Conservation (phyloP, 2,113 vertebrate genomes). For the Scophthalmus maximus region DNA sequence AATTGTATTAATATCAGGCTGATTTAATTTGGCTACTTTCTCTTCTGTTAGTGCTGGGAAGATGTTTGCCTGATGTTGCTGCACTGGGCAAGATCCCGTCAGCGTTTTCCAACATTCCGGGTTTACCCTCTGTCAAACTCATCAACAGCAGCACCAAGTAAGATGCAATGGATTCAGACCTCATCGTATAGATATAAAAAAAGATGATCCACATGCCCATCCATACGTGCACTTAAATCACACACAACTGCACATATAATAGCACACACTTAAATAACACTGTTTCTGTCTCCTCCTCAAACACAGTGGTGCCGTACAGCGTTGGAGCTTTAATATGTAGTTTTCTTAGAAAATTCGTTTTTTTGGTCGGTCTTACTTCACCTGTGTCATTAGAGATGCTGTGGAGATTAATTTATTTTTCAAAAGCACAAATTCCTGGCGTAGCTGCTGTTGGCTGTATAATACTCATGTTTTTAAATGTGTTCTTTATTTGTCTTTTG, state of each 20-base stretch:
- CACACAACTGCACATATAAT: not conserved
- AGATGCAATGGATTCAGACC: not conserved
- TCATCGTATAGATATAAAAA: not conserved
- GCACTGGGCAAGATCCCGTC: conserved; percentile 16
- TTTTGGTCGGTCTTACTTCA: not conserved
- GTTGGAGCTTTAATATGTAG: not conserved
- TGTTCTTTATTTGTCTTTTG: not conserved
- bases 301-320: not conserved
- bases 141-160: conserved; percentile 80
- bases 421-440: not conserved
- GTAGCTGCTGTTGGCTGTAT: not conserved
- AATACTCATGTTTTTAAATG: not conserved
- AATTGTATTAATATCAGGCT: not conserved
- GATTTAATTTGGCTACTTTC: not conserved
- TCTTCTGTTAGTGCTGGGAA: conserved; percentile 80
- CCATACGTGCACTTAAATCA: not conserved
- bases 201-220: no score
- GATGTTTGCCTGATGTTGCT: conserved; percentile 84
- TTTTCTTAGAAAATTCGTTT: not conserved
- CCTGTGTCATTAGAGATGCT: no score
- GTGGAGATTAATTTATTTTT: no score
- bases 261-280: conserved; percentile 22
- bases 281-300: conserved; percentile 43
- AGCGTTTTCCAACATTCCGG: conserved; percentile 40
- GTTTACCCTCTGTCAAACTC: conserved; percentile 8